A percentile compares a stretch with the other conserved stretches of the same genome.
Evolutionary conservation across 1,140 invertebrate species (phyloP).

Genomic region (Drosophila sp.): DNA sequence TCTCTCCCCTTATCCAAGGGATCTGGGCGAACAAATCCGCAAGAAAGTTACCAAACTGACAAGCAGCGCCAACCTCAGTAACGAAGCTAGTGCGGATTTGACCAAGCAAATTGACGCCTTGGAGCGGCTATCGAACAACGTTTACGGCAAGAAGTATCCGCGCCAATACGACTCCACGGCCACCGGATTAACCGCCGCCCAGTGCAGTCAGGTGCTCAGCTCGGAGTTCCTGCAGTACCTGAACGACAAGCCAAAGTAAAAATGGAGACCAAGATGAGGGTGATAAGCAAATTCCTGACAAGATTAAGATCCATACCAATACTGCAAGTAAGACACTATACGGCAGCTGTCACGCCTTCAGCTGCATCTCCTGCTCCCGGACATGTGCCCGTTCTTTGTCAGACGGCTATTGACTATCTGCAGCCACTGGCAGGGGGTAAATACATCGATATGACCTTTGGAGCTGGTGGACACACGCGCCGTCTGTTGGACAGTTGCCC

Average conservation of each 20-base stretch:
- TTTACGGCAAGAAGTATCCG: conserved; percentile 88
- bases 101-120: conserved; percentile 88
- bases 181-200: conserved; percentile 88
- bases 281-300: conserved; percentile 54
- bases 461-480: conserved; percentile 94
- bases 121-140: conserved; percentile 89
- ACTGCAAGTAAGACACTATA: conserved; percentile 8
- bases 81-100: conserved; percentile 87
- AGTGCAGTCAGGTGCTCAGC: conserved; percentile 90
- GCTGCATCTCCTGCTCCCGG: conserved; percentile 17
- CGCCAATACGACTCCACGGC: conserved; percentile 87
- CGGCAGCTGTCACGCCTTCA: background rate
- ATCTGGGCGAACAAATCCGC: conserved; percentile 91
- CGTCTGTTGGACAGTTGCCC: conserved; percentile 87
- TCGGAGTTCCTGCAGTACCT: conserved; percentile 89
- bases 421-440: conserved; percentile 87
- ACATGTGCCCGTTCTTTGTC: conserved; percentile 90
- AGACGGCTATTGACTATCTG: conserved; percentile 89
- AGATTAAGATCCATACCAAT: conserved; percentile 40
- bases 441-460: conserved; percentile 96
- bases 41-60: conserved; percentile 89
- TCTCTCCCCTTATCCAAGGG: conserved; percentile 86
- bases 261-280: conserved; percentile 16
- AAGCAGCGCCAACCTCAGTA: conserved; percentile 85
- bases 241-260: conserved; percentile 83